Conservation (phyloP, 2,797 vertebrate genomes). For the Microctenopoma stevenorrisi region DNA sequence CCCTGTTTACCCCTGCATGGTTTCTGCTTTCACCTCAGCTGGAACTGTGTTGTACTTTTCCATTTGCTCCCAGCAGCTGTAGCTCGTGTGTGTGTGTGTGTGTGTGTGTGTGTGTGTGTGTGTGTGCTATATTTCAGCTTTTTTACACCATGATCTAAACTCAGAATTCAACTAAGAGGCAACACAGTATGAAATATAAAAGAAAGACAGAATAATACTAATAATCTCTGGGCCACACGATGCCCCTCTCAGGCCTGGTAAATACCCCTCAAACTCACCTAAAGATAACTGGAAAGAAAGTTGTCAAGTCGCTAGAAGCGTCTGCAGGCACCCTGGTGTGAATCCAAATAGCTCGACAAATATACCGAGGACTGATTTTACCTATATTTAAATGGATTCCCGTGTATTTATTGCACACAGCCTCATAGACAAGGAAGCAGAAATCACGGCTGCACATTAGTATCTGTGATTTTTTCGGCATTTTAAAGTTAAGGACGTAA, state of each 20-base stretch:
- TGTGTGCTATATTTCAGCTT: slow-evolving; percentile 37
- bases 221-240: slow-evolving; percentile 58
- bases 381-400: not conserved
- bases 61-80: slow-evolving; percentile 58
- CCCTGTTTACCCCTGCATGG: slow-evolving; percentile 64
- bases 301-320: slow-evolving; percentile 2
- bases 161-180: slow-evolving; percentile 1
- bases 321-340: not conserved
- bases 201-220: not conserved
- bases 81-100: slow-evolving; percentile 56
- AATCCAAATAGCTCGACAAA: slow-evolving; percentile 3
- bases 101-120: slow-evolving; percentile 24
- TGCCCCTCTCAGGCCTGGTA: slow-evolving; percentile 56
- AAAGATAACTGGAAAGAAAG: slow-evolving; percentile 36
- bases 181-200: slow-evolving; percentile 1
- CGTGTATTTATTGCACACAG: slow-evolving; percentile 2
- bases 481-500: slow-evolving; percentile 12
- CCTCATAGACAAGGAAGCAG: slow-evolving; percentile 17
- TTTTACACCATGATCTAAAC: slow-evolving; percentile 50
- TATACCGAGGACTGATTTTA: not conserved
- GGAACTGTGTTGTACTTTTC: slow-evolving; percentile 60
- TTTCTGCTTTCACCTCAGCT: slow-evolving; percentile 65
- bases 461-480: slow-evolving; percentile 12
- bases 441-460: slow-evolving; percentile 12
- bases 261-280: slow-evolving; percentile 43